Base-by-base conservation (phyloP, 1,140 invertebrate genomes). In the Idris sp. region DNA sequence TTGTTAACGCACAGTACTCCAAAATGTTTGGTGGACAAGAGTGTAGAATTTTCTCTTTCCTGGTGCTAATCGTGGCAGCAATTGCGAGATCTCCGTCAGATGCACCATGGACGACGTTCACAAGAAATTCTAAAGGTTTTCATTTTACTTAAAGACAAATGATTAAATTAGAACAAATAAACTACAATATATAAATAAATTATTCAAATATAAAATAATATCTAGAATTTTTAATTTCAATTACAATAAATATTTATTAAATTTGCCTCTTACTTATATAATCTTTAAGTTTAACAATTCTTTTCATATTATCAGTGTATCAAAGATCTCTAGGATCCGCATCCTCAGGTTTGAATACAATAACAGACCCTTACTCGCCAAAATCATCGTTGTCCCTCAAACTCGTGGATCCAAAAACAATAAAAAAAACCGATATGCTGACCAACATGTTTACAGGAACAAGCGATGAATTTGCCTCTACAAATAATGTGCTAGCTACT, bases 381-480 rank as follows among this genome's bases (percentile, higher is more conserved):
- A 86, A 86, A 14, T 80, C 81, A 5, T 46, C 82, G 0, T 41
- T 84, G 3, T 82, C 84, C 7, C 83, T 83, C 7, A 84, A 84
- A 71, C 82, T 84, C 10, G 79, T 85, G 5, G 84, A 85, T 25
- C 83, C 84, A 4, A 79, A 81, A 67, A 25, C 25, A 0, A 83
- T 84, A 76, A 82, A 81, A 33, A 86, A 86, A 16, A 83, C 81
- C 0, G 83, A 84, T 38, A 44, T 84, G 33, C 10, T 85, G 18
- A 77, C 30, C 13, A 84, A 84, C 14, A 38, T 84, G 1, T 83
- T 86, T 31, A 78, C 78, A 16, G 78, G 81, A 14, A 11, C 78
- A 2, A 67, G 69, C 30, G 22, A 74, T 30, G 40, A 43, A 30
- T 16, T 15, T 10, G 7, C 10, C 18, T 43, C 15, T 9, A 25